phyloP scores from a whole-genome alignment of 1,140 invertebrate genomes.

The Halictus rubicundus region DNA sequence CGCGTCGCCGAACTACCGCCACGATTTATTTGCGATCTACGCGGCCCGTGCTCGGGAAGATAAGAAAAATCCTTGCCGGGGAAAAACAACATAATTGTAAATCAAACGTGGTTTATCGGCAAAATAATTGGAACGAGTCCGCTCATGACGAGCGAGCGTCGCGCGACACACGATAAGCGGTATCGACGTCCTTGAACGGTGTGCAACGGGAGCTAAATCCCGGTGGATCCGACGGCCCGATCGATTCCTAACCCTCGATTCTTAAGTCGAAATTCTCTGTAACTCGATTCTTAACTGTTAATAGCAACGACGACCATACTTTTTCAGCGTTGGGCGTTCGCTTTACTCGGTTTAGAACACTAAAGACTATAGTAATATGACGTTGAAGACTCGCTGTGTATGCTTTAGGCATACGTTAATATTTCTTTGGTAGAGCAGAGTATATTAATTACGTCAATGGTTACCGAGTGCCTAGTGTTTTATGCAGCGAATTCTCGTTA shows the following conservation, averaged over 20 bases:
- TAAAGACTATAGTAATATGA: too few species aligned
- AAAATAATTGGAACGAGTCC: constrained; percentile 77
- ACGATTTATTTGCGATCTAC: background rate
- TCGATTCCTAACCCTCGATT: background rate
- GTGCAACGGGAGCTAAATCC: background rate
- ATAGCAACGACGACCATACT: too few species aligned
- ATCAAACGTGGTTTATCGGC: constrained; percentile 58
- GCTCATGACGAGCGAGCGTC: constrained; percentile 44
- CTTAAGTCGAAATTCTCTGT: too few species aligned
- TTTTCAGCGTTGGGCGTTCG: too few species aligned
- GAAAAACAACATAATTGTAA: constrained; percentile 54
- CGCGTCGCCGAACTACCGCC: background rate
- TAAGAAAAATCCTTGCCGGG: constrained; percentile 15
- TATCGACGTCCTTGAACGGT: constrained; percentile 44
- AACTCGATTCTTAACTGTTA: too few species aligned
- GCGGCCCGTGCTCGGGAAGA: background rate
- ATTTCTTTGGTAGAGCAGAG: too few species aligned
- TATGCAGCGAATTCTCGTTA: too few species aligned
- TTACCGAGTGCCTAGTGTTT: too few species aligned
- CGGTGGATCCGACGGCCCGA: background rate
- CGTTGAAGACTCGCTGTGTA: too few species aligned
- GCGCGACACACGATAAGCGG: constrained; percentile 49
- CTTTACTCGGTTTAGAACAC: too few species aligned
- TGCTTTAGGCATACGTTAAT: too few species aligned
- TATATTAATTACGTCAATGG: too few species aligned